These are phyloP conservation scores for Halesus radiatus DNA, from an alignment of 1,140 invertebrate species.

Conservation along the genomic window DNA sequence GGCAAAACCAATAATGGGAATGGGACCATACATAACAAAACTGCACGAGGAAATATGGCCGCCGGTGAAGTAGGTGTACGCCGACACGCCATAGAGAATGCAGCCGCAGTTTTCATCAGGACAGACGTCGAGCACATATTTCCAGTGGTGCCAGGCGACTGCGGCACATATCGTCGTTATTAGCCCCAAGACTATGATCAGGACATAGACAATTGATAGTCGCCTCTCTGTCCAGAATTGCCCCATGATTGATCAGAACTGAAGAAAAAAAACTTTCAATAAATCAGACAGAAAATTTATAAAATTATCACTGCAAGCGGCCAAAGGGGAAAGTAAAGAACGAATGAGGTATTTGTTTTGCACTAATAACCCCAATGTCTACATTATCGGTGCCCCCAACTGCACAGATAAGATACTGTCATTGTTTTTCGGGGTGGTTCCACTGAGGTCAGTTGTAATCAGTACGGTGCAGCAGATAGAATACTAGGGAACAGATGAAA, in stretches of 20 bases:
- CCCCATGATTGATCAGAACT: slow-evolving; percentile 60
- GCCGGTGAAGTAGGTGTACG: slow-evolving; percentile 75
- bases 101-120: slow-evolving; percentile 77
- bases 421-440: no score
- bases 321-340: no score
- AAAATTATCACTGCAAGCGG: no score
- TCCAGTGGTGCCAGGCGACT: slow-evolving; percentile 77
- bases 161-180: slow-evolving; percentile 72
- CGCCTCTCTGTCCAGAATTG: slow-evolving; percentile 70
- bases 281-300: not conserved
- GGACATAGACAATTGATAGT: slow-evolving; percentile 70
- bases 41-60: slow-evolving; percentile 75
- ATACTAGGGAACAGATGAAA: no score
- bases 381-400: no score
- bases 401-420: no score
- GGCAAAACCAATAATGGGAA: slow-evolving; percentile 71
- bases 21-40: slow-evolving; percentile 73
- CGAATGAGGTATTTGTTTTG: no score
- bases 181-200: slow-evolving; percentile 67
- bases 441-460: no score
- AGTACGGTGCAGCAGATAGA: no score
- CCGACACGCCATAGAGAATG: slow-evolving; percentile 75
- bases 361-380: no score
- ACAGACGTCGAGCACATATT: slow-evolving; percentile 74
- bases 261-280: not conserved